Percentiles rank a stretch among this genome's conserved stretches.
Evolutionary conservation across 2,888 invertebrate genomes (phyloP).

Genomic region (Cynaeus angustus): DNA sequence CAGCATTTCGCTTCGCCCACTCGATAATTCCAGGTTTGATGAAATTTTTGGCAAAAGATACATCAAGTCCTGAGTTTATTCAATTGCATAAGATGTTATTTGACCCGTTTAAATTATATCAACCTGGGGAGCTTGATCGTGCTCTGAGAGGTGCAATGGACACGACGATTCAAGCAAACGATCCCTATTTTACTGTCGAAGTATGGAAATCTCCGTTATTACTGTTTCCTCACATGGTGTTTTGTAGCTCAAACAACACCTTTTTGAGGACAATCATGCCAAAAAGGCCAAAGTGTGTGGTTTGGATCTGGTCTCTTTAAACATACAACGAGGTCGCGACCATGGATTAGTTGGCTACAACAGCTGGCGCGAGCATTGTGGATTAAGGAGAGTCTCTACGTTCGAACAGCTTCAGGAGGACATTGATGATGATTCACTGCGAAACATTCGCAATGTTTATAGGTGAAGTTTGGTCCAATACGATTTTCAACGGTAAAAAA

Average conservation of each 20-base stretch:
- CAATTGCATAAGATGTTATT: conserved; percentile 87
- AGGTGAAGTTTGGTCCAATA: conserved; percentile 68
- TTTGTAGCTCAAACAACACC: conserved; percentile 79
- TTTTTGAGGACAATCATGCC: conserved; percentile 76
- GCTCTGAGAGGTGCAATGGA: conserved; percentile 80
- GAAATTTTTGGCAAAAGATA: conserved; percentile 76
- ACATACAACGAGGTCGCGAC: conserved; percentile 92
- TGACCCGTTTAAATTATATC: conserved; percentile 84
- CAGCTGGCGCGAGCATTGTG: conserved; percentile 85
- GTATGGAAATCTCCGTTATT: conserved; percentile 66
- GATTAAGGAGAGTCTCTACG: conserved; percentile 75
- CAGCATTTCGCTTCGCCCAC: conserved; percentile 93
- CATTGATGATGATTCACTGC: conserved; percentile 79
- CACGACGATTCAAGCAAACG: conserved; percentile 77
- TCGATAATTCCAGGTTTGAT: conserved; percentile 87
- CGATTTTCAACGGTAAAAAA: no score
- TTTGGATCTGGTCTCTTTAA: conserved; percentile 88
- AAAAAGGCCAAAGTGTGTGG: conserved; percentile 75
- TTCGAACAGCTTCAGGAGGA: conserved; percentile 79
- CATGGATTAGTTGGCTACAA: conserved; percentile 89
- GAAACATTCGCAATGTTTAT: conserved; percentile 79
- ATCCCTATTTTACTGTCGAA: conserved; percentile 78
- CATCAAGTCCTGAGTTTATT: conserved; percentile 74
- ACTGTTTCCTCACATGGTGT: not conserved
- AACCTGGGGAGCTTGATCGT: conserved; percentile 76